These are phyloP conservation scores for Tragelaphus buxtoni DNA, from an alignment of 2,113 vertebrate species.

Conservation along the genomic window DNA sequence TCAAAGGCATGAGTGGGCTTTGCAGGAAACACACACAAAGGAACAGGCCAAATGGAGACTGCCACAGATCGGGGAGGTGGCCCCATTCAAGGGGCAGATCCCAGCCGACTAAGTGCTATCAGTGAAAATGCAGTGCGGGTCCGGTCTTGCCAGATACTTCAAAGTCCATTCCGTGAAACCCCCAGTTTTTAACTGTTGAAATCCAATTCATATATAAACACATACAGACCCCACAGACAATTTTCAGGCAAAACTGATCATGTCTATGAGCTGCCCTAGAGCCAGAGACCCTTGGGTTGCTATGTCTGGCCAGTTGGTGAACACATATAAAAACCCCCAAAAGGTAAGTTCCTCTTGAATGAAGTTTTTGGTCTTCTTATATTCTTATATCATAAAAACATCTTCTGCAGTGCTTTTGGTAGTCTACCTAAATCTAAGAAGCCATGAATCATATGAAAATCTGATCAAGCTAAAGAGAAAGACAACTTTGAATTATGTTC, in stretches of 20 bases:
- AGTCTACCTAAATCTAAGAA: background rate
- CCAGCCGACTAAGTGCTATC: background rate
- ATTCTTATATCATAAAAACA: background rate
- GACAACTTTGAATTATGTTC: constrained; percentile 49
- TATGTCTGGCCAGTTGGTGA: background rate
- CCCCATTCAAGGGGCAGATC: background rate
- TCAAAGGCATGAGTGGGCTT: background rate
- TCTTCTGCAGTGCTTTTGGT: background rate
- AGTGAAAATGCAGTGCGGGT: background rate
- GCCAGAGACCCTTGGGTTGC: background rate
- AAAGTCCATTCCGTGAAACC: background rate
- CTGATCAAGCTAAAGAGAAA: background rate
- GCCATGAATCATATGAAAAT: background rate
- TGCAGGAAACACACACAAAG: background rate
- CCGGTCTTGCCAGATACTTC: background rate
- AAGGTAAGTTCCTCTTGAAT: background rate
- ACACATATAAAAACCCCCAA: background rate
- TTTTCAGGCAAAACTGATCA: background rate
- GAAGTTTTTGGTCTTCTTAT: background rate
- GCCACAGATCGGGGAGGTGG: background rate
- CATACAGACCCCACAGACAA: background rate
- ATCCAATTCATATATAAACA: background rate
- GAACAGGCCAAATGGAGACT: background rate
- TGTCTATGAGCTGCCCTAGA: background rate
- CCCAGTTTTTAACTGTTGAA: background rate